phyloP scores from a whole-genome alignment of 2,113 vertebrate genomes.

The Ahaetulla prasina region DNA sequence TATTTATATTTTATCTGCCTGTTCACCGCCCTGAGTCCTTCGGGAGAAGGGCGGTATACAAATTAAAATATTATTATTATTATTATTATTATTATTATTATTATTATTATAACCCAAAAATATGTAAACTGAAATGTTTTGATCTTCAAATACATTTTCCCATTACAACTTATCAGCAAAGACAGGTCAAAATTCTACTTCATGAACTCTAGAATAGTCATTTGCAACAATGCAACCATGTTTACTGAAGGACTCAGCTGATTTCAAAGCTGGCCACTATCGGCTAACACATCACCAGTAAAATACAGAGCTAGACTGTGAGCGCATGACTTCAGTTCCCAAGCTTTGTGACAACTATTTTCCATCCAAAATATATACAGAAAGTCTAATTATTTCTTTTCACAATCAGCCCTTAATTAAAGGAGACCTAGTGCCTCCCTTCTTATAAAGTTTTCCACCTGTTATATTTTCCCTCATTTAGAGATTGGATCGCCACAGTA shows the following conservation, averaged over 20 bases:
- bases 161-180: not conserved
- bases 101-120: no score
- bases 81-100: no score
- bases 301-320: not conserved
- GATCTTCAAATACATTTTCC: not conserved
- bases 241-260: not conserved
- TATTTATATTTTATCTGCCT: no score
- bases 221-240: not conserved
- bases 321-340: not conserved
- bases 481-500: not conserved
- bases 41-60: no score
- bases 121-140: not conserved
- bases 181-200: not conserved
- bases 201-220: not conserved
- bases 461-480: not conserved
- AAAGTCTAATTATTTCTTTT: constrained; percentile 2
- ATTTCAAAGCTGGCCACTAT: not conserved
- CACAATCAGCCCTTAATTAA: constrained; percentile 8
- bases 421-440: not conserved
- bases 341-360: not conserved
- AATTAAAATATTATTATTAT: no score
- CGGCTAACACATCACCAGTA: not conserved
- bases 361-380: not conserved
- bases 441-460: not conserved
- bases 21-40: no score